These are phyloP conservation scores for Argentina silus DNA, from an alignment of 2,797 vertebrate species.

Conservation along the genomic window DNA sequence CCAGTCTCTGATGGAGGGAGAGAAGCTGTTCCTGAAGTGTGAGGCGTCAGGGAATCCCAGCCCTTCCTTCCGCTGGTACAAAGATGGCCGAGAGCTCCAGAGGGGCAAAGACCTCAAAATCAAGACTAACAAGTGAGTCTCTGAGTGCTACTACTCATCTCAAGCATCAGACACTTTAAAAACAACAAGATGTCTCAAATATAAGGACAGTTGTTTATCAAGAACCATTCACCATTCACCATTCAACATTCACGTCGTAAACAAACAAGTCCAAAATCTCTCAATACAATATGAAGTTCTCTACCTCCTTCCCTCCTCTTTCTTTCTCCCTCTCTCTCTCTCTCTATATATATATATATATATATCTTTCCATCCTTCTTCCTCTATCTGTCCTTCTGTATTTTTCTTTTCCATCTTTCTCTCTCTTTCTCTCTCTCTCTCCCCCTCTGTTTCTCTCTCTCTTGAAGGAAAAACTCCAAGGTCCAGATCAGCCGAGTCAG, in stretches of 20 bases:
- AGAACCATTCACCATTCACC: not conserved
- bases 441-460: conserved; percentile 17
- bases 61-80: conserved; percentile 95
- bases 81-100: conserved; percentile 93
- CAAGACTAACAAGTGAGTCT: conserved; percentile 92
- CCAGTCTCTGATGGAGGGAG: conserved; percentile 88
- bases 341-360: not conserved
- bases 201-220: not conserved
- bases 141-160: conserved; percentile 21
- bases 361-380: not conserved
- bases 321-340: not conserved
- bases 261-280: too few relatives aligned
- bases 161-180: too few relatives aligned
- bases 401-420: not conserved
- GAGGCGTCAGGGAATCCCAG: conserved; percentile 91
- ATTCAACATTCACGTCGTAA: too few relatives aligned
- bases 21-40: conserved; percentile 92
- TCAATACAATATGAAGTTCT: too few relatives aligned
- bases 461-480: conserved; percentile 92
- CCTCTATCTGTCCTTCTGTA: not conserved
- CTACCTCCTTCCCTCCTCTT: not conserved
- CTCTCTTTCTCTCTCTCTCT: conserved; percentile 6
- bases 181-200: not conserved
- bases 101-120: conserved; percentile 94
- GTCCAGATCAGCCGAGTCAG: conserved; percentile 94